phyloP scores from a whole-genome alignment of 2,797 vertebrate species.

The Ctenopoma kingsleyae region DNA sequence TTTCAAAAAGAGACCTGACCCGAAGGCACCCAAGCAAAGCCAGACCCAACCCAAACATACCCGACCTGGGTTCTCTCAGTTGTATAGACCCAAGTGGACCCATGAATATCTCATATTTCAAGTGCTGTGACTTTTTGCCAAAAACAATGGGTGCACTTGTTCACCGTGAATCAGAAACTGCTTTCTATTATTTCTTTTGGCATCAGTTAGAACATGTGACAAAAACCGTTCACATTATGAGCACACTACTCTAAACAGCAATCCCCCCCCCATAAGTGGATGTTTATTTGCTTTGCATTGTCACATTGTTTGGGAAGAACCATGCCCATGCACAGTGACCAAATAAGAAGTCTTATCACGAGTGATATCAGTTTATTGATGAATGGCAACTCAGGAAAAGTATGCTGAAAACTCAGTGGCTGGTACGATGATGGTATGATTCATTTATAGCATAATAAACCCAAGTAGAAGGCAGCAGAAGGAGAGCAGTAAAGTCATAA shows the following conservation, averaged over 20 bases:
- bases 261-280: not conserved
- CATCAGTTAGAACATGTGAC: not conserved
- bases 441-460: too few species aligned
- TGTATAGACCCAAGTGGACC: too few species aligned
- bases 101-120: too few species aligned
- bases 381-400: too few species aligned
- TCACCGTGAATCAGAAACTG: not conserved
- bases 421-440: too few species aligned
- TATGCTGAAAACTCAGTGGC: too few species aligned
- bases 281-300: not conserved
- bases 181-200: not conserved
- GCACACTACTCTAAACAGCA: slow-evolving; percentile 6
- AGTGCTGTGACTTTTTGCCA: not conserved
- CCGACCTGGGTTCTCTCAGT: too few species aligned
- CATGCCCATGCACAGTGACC: not conserved
- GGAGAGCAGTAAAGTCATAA: not conserved
- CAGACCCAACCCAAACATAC: too few species aligned
- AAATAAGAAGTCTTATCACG: not conserved
- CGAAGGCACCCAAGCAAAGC: too few species aligned
- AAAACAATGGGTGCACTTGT: not conserved
- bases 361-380: too few species aligned
- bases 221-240: not conserved
- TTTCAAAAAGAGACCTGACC: too few species aligned
- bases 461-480: not conserved
- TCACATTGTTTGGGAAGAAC: not conserved